Base-by-base conservation (phyloP, 2,797 vertebrate genomes). In the Brachymystax lenok region DNA sequence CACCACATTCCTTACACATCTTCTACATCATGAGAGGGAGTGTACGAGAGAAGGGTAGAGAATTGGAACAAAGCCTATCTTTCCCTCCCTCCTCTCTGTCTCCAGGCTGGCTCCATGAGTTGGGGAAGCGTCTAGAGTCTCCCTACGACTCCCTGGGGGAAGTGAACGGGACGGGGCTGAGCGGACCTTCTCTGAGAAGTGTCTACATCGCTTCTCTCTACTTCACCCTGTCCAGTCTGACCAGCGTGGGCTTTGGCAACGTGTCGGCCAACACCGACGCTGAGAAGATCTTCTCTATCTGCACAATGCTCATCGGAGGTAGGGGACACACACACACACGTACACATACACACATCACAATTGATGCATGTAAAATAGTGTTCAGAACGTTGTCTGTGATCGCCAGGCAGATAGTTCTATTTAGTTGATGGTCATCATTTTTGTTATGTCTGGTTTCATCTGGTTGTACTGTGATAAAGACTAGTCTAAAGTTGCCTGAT, bases 181-280 rank as follows among this genome's bases (percentile, higher is more conserved):
- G 81, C 2, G 92, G 97, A n/a, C 97, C 96, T 0, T 90, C 96
- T 1, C 94, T 99, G 84, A 95, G 96, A 83, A 99, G 96, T 77
- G 93, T 98, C 92, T 99, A 99, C 83, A 95, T 99, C 21, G 97
- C 98, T 19, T 97, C 98, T 0, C 95, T 99, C 0, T 99, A 99
- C 90, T 99, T 99, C 91, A 98, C 98, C 16, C 96, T 99, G 77
- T 99, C 97, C 95, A 99, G 97, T 82, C 95, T 99, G 83, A 99
- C 98, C 89, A 99, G 98, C n/a, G 98, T 99, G 80, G 98, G 97
- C 7, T 99, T 99, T 52, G 98, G 98, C 81, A 99, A 99, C 1
- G 97, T 99, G 81, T 99, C 96, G 0, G 97, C 98, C 82, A 99
- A 99, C 80, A 99, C 98, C 0, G 97, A 99, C 50, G 93, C 95